Evolutionary conservation across 2,888 invertebrate species (phyloP).

Genomic region (Nesidiocoris tenuis): DNA sequence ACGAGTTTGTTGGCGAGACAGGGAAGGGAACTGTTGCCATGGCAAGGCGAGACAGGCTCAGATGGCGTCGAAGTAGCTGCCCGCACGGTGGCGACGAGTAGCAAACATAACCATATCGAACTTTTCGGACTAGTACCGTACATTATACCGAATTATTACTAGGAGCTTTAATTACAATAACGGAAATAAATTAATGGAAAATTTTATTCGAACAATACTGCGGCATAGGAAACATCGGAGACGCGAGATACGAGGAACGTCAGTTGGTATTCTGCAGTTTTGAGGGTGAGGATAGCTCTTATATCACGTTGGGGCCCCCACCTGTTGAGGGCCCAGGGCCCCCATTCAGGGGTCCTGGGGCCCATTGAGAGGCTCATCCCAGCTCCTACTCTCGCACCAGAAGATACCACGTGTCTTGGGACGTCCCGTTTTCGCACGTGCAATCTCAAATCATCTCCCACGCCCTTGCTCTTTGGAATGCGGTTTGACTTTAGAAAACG

Average conservation of each 20-base stretch:
- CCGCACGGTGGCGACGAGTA: not conserved
- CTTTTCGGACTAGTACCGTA: not conserved
- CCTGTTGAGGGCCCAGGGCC: not conserved
- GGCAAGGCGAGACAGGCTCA: conserved; percentile 3
- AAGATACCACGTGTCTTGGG: too few species aligned
- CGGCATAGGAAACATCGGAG: not conserved
- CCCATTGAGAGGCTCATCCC: too few species aligned
- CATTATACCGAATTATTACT: not conserved
- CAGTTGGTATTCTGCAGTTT: not conserved
- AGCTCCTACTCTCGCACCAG: too few species aligned
- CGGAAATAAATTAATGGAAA: not conserved
- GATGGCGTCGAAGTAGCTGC: not conserved
- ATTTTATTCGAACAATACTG: not conserved
- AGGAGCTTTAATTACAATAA: too few species aligned
- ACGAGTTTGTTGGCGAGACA: conserved; percentile 39
- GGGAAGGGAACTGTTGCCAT: conserved; percentile 42
- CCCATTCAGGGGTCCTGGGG: too few species aligned
- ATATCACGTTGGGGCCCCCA: conserved; percentile 21
- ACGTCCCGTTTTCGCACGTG: too few species aligned
- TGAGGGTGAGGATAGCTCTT: not conserved
- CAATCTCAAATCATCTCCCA: too few species aligned
- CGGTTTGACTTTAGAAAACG: too few species aligned
- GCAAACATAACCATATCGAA: not conserved
- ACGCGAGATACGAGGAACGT: not conserved
- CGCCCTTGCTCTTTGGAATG: too few species aligned